A percentile compares a stretch with the other conserved stretches of the same genome.
Evolutionary conservation across 2,888 invertebrate genomes (phyloP).

Genomic region (Nasonia oneida): DNA sequence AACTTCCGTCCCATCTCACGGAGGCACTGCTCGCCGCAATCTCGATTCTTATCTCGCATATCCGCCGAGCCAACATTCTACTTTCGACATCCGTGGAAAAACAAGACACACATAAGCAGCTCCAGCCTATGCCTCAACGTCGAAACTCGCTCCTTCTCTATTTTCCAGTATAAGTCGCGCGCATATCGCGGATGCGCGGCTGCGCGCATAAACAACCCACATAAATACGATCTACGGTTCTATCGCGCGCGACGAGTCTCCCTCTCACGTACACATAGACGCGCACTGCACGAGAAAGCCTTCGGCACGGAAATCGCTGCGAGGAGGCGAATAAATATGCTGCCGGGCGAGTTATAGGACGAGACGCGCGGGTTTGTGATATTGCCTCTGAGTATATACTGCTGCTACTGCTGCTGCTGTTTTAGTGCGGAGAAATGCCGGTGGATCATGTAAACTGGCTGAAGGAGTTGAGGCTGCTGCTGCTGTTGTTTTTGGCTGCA

Average conservation of each 20-base stretch:
- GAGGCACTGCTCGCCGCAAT: background rate
- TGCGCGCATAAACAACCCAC: conserved; percentile 45
- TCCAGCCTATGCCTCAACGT: background rate
- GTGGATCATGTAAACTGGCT: conserved; percentile 40
- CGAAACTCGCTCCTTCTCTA: conserved; percentile 4
- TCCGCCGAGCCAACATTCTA: background rate
- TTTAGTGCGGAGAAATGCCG: background rate
- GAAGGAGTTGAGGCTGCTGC: conserved; percentile 33
- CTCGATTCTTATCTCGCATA: background rate
- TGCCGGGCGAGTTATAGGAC: conserved; percentile 27
- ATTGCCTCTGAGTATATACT: conserved; percentile 9
- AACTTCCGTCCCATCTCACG: conserved; percentile 4
- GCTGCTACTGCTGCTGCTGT: conserved; percentile 26
- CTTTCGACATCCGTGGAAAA: background rate
- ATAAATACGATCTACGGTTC: conserved; percentile 56
- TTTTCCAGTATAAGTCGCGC: conserved; percentile 4
- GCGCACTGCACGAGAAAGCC: background rate
- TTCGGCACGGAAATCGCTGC: conserved; percentile 19
- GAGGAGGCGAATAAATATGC: conserved; percentile 37
- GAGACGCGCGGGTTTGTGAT: conserved; percentile 24
- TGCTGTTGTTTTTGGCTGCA: conserved; percentile 26
- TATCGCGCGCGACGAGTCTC: conserved; percentile 34
- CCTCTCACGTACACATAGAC: conserved; percentile 10
- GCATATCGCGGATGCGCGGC: background rate
- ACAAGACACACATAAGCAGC: background rate